A percentile compares a stretch with the other conserved stretches of the same genome.
These are phyloP conservation scores for Heliconius hortense DNA, from an alignment of 2,888 invertebrate species.

Conservation along the genomic window DNA sequence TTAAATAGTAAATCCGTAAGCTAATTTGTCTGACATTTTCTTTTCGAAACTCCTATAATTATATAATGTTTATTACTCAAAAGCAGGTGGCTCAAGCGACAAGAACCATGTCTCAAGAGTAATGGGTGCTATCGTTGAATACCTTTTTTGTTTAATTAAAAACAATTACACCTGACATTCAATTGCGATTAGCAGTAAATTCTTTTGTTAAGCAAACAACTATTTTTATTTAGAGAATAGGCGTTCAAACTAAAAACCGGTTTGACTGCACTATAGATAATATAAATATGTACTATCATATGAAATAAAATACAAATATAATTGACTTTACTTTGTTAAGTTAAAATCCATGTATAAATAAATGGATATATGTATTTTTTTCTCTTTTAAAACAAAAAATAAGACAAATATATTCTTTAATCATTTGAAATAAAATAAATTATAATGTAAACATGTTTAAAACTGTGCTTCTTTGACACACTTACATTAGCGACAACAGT, in stretches of 20 bases:
- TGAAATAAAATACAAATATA: conserved; percentile 1
- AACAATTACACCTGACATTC: conserved; percentile 14
- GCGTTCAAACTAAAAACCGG: conserved; percentile 9
- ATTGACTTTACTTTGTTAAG: not conserved
- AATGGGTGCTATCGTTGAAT: not conserved
- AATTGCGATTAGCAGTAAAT: conserved; percentile 13
- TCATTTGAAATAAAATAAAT: conserved; percentile 13
- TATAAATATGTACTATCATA: not conserved
- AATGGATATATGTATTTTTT: not conserved
- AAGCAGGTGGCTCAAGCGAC: conserved; percentile 11
- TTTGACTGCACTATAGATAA: conserved; percentile 9
- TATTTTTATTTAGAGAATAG: conserved; percentile 3
- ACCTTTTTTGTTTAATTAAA: conserved; percentile 13
- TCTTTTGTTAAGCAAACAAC: conserved; percentile 6
- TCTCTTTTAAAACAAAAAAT: not conserved
- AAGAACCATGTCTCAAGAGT: conserved; percentile 5
- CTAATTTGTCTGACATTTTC: not conserved
- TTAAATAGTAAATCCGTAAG: not conserved
- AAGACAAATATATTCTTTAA: conserved; percentile 10
- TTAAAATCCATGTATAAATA: not conserved
- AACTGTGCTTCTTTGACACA: conserved; percentile 50
- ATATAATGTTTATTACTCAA: not conserved
- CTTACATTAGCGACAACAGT: conserved; percentile 63
- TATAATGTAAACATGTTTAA: conserved; percentile 25
- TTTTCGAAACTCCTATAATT: not conserved